Evolutionary conservation across 2,888 invertebrate species (phyloP).

Genomic region (Metacarcinus magister): DNA sequence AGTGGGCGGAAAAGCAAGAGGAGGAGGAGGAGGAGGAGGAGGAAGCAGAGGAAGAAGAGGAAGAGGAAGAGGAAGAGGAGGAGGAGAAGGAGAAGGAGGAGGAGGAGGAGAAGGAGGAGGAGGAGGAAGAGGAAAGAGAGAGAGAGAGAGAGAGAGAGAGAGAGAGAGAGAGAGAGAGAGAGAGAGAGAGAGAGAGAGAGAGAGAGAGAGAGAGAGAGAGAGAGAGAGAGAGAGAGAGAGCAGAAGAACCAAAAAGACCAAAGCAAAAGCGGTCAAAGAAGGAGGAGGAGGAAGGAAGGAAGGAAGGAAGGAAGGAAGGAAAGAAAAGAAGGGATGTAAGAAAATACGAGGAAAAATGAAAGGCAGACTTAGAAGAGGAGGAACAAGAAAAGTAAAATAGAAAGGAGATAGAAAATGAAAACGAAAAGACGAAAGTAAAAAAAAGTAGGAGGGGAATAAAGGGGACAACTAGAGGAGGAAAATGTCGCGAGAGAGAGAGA

Average conservation of each 20-base stretch:
- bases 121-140: no score
- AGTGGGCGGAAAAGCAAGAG: no score
- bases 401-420: neutral
- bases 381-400: neutral
- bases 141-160: neutral
- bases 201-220: neutral
- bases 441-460: neutral
- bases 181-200: neutral
- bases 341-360: neutral
- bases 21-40: neutral
- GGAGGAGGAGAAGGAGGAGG: neutral
- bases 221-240: conserved; percentile 41
- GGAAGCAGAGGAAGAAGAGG: neutral
- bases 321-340: neutral
- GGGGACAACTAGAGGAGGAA: neutral
- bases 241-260: neutral
- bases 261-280: neutral
- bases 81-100: neutral
- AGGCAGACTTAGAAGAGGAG: neutral
- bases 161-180: neutral
- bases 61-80: neutral
- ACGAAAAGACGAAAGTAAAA: neutral
- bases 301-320: neutral
- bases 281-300: neutral
- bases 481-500: neutral